Evolutionary conservation across 2,888 invertebrate species (phyloP).

Genomic region (Saturnia japonica): DNA sequence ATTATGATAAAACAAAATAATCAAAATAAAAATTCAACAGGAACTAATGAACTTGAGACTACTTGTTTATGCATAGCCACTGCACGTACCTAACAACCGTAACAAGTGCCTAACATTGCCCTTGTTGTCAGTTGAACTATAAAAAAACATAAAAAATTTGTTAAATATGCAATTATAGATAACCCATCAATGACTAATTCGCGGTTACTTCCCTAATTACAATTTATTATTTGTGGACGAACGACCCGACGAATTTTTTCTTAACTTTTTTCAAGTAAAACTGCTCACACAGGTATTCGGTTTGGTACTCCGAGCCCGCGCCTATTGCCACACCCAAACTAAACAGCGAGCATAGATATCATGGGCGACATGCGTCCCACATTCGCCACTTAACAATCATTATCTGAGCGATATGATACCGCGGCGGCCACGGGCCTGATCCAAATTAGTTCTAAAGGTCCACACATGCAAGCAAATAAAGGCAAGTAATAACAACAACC

Average conservation of each 20-base stretch:
- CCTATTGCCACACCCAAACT: slow-evolving; percentile 17
- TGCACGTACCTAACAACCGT: too few species aligned
- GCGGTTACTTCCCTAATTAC: not conserved
- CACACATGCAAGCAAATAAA: not conserved
- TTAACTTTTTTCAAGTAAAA: not conserved
- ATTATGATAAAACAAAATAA: too few species aligned
- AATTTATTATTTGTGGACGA: not conserved
- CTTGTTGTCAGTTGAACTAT: too few species aligned
- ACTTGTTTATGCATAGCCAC: too few species aligned
- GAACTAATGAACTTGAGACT: too few species aligned
- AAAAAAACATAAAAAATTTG: not conserved
- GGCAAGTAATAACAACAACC: not conserved
- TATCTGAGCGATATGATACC: slow-evolving; percentile 54
- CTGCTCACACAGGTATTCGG: not conserved
- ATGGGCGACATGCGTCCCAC: slow-evolving; percentile 51
- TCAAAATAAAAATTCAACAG: too few species aligned
- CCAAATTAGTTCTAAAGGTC: slow-evolving; percentile 20
- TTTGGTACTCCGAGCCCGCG: not conserved
- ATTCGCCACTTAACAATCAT: slow-evolving; percentile 56
- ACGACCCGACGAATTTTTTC: not conserved
- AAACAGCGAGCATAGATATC: slow-evolving; percentile 13
- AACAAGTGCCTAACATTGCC: too few species aligned
- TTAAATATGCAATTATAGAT: not conserved
- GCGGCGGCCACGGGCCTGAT: slow-evolving; percentile 21
- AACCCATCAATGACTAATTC: not conserved